Conservation (phyloP, 2,113 vertebrate genomes). For the Salvelinus sp. region DNA sequence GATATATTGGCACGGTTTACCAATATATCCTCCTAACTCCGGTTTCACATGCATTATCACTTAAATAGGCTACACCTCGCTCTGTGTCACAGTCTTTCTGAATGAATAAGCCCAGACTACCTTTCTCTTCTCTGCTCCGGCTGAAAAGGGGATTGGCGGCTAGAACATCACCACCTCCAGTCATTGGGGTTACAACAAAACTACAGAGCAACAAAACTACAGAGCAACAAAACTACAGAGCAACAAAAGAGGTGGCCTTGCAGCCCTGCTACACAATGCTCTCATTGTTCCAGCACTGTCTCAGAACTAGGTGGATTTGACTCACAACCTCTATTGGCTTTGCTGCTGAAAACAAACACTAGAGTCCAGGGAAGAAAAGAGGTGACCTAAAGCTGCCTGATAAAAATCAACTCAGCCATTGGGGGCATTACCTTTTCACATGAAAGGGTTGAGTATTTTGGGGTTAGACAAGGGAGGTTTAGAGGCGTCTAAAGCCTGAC, state of each 20-base stretch:
- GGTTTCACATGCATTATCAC: too few relatives aligned
- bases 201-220: too few relatives aligned
- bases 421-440: constrained; percentile 6
- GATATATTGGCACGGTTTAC: too few relatives aligned
- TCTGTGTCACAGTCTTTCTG: too few relatives aligned
- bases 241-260: constrained; percentile 53
- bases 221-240: constrained; percentile 21
- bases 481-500: neutral
- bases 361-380: constrained; percentile 10
- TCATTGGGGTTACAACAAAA: constrained; percentile 10
- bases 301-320: constrained; percentile 47
- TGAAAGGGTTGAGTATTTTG: neutral
- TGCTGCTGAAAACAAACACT: constrained; percentile 49
- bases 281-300: constrained; percentile 56
- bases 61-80: too few relatives aligned
- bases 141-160: neutral
- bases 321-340: constrained; percentile 43
- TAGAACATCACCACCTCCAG: constrained; percentile 46
- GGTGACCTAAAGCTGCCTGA: constrained; percentile 35
- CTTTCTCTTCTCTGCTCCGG: too few relatives aligned
- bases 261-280: constrained; percentile 51
- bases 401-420: constrained; percentile 37
- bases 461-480: neutral
- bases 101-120: too few relatives aligned
- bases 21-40: too few relatives aligned